phyloP scores from a whole-genome alignment of 2,797 vertebrate species.

The Halcyon leucocephala region DNA sequence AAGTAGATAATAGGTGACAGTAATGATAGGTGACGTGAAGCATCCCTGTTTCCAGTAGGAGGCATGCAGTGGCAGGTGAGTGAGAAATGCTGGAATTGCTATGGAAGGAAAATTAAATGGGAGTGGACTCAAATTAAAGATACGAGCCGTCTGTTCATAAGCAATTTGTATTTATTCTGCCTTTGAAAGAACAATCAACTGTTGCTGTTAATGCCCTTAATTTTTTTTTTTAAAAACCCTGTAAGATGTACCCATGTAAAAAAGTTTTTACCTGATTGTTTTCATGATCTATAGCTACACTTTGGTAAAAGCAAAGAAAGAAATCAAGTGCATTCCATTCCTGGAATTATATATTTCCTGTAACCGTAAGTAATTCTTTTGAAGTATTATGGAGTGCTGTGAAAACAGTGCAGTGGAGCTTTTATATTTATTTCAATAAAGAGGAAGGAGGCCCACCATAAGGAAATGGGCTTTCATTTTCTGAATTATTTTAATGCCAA shows the following conservation, averaged over 20 bases:
- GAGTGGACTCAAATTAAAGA: neutral
- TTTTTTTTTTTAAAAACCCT: too few species aligned
- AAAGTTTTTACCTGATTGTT: neutral
- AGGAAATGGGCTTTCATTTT: neutral
- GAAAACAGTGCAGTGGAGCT: rapidly evolving
- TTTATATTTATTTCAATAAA: neutral
- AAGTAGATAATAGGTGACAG: neutral
- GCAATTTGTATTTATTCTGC: neutral
- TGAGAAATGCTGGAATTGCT: neutral
- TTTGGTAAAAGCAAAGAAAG: neutral
- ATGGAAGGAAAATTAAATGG: neutral
- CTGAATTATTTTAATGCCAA: neutral
- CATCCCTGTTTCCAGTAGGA: neutral
- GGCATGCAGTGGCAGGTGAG: too few species aligned
- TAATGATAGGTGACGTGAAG: neutral
- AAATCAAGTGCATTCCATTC: rapidly evolving
- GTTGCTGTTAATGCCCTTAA: neutral
- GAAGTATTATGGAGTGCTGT: neutral
- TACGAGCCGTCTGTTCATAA: neutral
- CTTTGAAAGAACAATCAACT: neutral
- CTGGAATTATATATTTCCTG: neutral
- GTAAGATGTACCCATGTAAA: neutral
- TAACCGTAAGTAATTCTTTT: neutral
- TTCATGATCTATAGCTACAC: neutral
- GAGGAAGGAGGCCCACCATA: neutral